Evolutionary conservation across 2,888 invertebrate genomes (phyloP), one percentile per base, ranked within the genome.

Genomic region (Conus canariensis): DNA sequence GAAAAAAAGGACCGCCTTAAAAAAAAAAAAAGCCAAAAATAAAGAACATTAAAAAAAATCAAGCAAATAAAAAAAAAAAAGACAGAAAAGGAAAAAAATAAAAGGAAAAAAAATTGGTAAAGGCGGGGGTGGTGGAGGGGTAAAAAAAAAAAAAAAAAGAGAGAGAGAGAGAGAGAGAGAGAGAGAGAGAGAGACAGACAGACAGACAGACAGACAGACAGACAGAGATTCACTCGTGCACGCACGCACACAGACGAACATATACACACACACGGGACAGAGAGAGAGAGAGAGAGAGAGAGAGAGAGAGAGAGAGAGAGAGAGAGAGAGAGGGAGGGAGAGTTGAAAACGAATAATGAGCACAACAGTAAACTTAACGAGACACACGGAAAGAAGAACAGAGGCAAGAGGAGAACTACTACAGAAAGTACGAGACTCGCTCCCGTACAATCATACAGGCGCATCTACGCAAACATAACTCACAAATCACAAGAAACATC

Each of bases 251-350:
- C 10, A 74, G 60, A 64, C 22, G 58, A 45, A 80, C 45, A 80
- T 30, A 80, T 30, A 80, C 45, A 80, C 45, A 45, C 14, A 45
- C 14, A 45, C 14, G 14, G 19, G 30, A 30, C 1, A 30, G 30
- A 30, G 30, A 45, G 30, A 77, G 77, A 77, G 77, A 58, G 70
- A 77, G 70, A 77, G 77, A 67, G 25, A 64, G 87, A 77, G 87
- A 82, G 82, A 89, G 70, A 85, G 59, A 77, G 77, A 85, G 89
- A 70, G n/a, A 59, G 77, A 85, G 89, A 85, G 14, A 59, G 25
- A 85, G 85, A 85, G 14, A 58, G n/a, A 89, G 70, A 85, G 7
- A 85, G 56, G 85, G 58, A 82, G 7, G 10, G 9, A 77, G 25
- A 77, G 25, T 25, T 9, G 7, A 8, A 80, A 5, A 80, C 10